Evolutionary conservation across 1,140 invertebrate species (phyloP).

Genomic region (Monomorium pharaonis): DNA sequence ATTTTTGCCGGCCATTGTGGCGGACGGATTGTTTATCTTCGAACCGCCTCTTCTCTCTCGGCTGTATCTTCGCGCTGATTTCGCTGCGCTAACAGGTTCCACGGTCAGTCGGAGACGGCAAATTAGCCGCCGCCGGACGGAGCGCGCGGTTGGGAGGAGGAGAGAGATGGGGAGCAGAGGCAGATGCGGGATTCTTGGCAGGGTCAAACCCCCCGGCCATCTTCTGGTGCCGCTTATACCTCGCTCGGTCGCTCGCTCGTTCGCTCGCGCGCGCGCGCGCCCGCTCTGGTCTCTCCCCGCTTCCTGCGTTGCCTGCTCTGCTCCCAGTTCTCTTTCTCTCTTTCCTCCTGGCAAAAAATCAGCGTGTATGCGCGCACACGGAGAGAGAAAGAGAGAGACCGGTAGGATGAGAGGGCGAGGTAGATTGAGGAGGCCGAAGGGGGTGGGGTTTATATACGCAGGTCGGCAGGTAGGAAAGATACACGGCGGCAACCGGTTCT

Average conservation of each 20-base stretch:
- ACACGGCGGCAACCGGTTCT: constrained; percentile 55
- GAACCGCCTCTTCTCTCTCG: constrained; percentile 21
- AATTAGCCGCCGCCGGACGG: constrained; percentile 72
- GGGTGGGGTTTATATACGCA: constrained; percentile 36
- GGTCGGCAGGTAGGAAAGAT: constrained; percentile 49
- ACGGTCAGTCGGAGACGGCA: constrained; percentile 66
- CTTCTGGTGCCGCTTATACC: constrained; percentile 65
- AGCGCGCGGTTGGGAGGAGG: constrained; percentile 36
- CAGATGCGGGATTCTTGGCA: constrained; percentile 80
- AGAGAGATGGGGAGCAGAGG: constrained; percentile 57
- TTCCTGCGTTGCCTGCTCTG: constrained; percentile 54
- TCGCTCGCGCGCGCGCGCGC: no score
- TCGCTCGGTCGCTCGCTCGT: no score
- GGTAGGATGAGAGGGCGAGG: constrained; percentile 42
- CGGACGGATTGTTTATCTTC: constrained; percentile 62
- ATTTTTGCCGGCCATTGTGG: constrained; percentile 42
- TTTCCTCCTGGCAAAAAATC: constrained; percentile 61
- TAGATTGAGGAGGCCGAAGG: constrained; percentile 26
- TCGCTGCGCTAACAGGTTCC: constrained; percentile 57
- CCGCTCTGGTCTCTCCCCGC: constrained; percentile 40
- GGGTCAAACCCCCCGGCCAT: constrained; percentile 76
- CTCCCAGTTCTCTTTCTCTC: constrained; percentile 35
- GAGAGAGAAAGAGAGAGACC: no score
- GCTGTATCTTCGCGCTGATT: constrained; percentile 40
- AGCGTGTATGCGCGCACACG: constrained; percentile 60